These are phyloP conservation scores for Euclidia mi DNA, from an alignment of 2,888 invertebrate genomes.

Conservation along the genomic window DNA sequence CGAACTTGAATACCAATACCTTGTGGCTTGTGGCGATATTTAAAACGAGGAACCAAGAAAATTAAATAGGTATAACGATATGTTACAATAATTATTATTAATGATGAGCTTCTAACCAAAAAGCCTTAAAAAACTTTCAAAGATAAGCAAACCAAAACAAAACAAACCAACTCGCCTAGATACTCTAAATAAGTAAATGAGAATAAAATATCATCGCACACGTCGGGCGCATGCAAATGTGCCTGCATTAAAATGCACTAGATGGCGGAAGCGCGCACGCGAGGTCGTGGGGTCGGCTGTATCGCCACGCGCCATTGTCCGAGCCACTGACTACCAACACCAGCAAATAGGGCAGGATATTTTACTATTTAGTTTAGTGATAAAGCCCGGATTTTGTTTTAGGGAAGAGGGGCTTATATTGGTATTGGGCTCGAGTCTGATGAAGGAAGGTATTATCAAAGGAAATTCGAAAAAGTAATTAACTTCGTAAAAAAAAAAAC, in stretches of 20 bases:
- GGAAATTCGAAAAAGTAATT: no score
- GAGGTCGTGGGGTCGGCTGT: slow-evolving; percentile 86
- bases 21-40: no score
- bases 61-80: no score
- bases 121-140: neutral
- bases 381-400: no score
- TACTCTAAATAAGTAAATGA: slow-evolving; percentile 71
- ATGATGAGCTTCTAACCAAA: no score
- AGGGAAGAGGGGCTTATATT: slow-evolving; percentile 4
- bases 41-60: no score
- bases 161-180: slow-evolving; percentile 16
- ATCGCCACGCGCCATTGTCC: slow-evolving; percentile 88
- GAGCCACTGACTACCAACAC: slow-evolving; percentile 67
- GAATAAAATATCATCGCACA: slow-evolving; percentile 85
- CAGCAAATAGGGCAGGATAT: slow-evolving; percentile 42
- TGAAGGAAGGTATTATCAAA: no score
- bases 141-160: slow-evolving; percentile 12
- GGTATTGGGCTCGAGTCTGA: neutral
- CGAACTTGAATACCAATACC: no score
- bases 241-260: slow-evolving; percentile 85
- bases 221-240: slow-evolving; percentile 81
- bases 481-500: no score
- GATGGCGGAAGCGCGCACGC: slow-evolving; percentile 89
- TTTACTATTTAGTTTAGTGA: no score
- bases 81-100: no score